Conservation (phyloP, 2,797 vertebrate species). For the Scolopax bukidnonensis region DNA sequence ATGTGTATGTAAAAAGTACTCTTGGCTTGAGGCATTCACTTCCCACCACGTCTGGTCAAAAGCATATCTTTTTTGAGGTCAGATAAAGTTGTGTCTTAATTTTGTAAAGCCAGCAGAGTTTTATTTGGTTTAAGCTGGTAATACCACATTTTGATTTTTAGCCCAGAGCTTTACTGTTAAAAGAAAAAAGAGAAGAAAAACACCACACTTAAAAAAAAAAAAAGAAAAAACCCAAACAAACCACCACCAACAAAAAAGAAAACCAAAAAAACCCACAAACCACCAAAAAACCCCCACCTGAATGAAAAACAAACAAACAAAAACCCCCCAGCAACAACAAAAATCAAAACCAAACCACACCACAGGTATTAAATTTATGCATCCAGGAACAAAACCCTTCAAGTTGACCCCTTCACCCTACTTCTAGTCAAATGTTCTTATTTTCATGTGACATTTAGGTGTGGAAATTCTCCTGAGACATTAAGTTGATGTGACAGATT, state of each 20-base stretch:
- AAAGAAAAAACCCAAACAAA: no score
- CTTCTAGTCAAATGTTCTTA: not conserved
- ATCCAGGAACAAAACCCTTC: not conserved
- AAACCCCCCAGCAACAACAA: no score
- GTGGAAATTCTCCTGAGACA: not conserved
- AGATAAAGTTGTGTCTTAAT: not conserved
- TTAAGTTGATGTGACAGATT: not conserved
- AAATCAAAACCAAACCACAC: no score
- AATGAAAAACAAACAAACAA: not conserved
- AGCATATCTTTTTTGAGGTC: not conserved
- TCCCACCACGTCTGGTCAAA: not conserved
- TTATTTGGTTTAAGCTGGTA: not conserved
- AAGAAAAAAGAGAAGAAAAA: no score
- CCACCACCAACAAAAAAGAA: not conserved
- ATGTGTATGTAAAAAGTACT: not conserved
- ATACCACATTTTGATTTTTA: not conserved
- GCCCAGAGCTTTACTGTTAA: not conserved
- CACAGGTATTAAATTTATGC: not conserved
- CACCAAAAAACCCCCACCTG: not conserved
- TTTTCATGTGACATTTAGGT: slow-evolving; percentile 25
- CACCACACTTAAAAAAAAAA: no score
- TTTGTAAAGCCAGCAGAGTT: not conserved
- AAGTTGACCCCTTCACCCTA: not conserved
- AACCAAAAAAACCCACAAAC: not conserved
- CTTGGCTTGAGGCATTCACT: not conserved